Percentiles rank a stretch among this genome's conserved stretches.
Evolutionary conservation across 64 coral and sea anemone species (phyloP).

Genomic region (Catalaphyllia jardinei): DNA sequence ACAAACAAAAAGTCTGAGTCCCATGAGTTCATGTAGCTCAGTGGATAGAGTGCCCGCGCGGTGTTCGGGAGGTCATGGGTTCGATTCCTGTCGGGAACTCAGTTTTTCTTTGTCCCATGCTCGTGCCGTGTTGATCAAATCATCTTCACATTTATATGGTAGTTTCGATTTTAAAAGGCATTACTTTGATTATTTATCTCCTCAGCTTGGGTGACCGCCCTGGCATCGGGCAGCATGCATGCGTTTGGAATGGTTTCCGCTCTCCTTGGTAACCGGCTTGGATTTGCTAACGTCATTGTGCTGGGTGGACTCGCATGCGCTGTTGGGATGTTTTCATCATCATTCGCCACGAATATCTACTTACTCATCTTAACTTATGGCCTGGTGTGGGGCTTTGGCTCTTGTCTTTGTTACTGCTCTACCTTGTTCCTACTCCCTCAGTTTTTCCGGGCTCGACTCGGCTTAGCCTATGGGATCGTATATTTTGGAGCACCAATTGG

Average conservation of each 20-base stretch:
- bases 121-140: too few species aligned
- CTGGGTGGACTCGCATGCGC: constrained; percentile 10
- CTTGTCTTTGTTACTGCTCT: constrained; percentile 1
- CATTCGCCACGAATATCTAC: constrained; percentile 45
- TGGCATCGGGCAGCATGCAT: background rate
- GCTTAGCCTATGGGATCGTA: constrained; percentile 35
- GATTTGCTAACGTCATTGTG: constrained; percentile 29
- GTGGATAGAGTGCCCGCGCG: too few species aligned
- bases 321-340: constrained; percentile 30
- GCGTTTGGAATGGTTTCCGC: constrained; percentile 44
- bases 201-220: constrained; percentile 32
- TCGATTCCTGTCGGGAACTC: too few species aligned
- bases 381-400: constrained; percentile 19
- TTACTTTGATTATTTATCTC: background rate
- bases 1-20: too few species aligned
- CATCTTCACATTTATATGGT: too few species aligned
- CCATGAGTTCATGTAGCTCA: too few species aligned
- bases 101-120: too few species aligned
- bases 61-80: too few species aligned
- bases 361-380: constrained; percentile 58
- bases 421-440: background rate
- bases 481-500: constrained; percentile 23
- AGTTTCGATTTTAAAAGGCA: too few species aligned
- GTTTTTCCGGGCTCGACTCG: constrained; percentile 13
- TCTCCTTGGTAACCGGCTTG: constrained; percentile 26